phyloP scores from a whole-genome alignment of 2,888 invertebrate genomes.

The Ichneumon xanthorius region DNA sequence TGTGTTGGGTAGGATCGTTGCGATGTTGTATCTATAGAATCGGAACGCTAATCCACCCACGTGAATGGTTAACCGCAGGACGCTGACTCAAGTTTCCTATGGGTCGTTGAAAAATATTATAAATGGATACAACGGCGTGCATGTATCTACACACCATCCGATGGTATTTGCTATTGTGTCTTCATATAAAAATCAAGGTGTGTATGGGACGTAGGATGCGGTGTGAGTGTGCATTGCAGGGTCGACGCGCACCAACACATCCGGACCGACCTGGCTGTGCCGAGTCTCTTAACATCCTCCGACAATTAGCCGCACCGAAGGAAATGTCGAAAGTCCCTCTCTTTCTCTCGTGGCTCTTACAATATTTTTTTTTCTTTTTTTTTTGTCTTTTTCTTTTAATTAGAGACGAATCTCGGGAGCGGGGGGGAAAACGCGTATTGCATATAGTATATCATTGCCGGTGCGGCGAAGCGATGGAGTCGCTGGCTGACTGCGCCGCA shows the following conservation, averaged over 20 bases:
- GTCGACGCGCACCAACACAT: conserved; percentile 24
- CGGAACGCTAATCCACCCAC: conserved; percentile 54
- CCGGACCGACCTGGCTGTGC: conserved; percentile 22
- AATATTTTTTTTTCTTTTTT: conserved; percentile 25
- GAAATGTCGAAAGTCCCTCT: conserved; percentile 71
- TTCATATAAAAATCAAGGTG: conserved; percentile 31
- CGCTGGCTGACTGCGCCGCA: conserved; percentile 26
- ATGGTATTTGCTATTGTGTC: conserved; percentile 35
- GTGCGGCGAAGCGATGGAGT: conserved; percentile 57
- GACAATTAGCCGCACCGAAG: conserved; percentile 71
- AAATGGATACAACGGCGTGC: conserved; percentile 5
- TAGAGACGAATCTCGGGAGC: conserved; percentile 53
- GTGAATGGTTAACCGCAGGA: conserved; percentile 53
- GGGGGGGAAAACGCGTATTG: conserved; percentile 44
- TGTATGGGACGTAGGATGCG: conserved; percentile 19
- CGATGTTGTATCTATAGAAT: conserved; percentile 47
- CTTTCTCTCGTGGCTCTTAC: conserved; percentile 31
- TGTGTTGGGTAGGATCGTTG: conserved; percentile 7
- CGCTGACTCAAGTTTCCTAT: conserved; percentile 46
- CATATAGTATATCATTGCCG: conserved; percentile 60
- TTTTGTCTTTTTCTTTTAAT: conserved; percentile 63
- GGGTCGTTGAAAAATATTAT: conserved; percentile 47
- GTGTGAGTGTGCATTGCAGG: conserved; percentile 5
- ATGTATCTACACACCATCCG: conserved; percentile 1
- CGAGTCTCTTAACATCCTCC: conserved; percentile 67